Conservation (phyloP, 2,113 vertebrate genomes). For the Nestor notabilis region DNA sequence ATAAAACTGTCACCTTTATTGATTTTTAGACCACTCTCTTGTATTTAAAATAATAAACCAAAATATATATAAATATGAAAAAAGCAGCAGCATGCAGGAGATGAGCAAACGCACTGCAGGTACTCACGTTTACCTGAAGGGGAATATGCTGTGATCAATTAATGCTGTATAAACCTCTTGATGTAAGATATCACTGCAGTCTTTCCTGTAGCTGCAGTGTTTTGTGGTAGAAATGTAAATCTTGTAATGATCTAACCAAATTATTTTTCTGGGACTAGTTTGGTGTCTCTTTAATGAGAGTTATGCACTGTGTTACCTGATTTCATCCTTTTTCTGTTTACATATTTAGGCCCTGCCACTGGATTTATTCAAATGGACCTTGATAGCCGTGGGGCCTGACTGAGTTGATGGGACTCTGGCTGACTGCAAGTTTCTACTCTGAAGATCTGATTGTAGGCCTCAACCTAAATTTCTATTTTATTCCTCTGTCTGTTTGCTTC, state of each 20-base stretch:
- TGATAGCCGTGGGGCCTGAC: accelerated
- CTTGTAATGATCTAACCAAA: neutral
- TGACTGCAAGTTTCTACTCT: neutral
- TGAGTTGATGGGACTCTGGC: neutral
- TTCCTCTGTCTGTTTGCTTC: neutral
- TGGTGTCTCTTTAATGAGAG: neutral
- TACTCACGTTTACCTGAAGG: neutral
- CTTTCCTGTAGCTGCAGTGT: neutral
- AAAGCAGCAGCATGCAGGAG: neutral
- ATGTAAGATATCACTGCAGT: neutral
- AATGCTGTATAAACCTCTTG: neutral
- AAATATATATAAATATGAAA: neutral
- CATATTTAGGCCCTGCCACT: neutral
- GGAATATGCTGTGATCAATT: neutral
- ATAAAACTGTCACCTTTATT: neutral
- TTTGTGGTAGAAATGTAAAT: neutral
- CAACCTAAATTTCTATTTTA: neutral
- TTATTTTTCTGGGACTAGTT: neutral
- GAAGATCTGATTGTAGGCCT: conserved; percentile 10
- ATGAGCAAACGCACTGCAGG: neutral
- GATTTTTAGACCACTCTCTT: neutral
- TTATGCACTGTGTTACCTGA: neutral
- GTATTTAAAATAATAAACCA: conserved; percentile 16
- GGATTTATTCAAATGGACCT: neutral
- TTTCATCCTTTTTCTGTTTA: conserved; percentile 8